These are phyloP conservation scores for Nycticorax nycticorax DNA, from an alignment of 2,113 vertebrate genomes.

Conservation along the genomic window DNA sequence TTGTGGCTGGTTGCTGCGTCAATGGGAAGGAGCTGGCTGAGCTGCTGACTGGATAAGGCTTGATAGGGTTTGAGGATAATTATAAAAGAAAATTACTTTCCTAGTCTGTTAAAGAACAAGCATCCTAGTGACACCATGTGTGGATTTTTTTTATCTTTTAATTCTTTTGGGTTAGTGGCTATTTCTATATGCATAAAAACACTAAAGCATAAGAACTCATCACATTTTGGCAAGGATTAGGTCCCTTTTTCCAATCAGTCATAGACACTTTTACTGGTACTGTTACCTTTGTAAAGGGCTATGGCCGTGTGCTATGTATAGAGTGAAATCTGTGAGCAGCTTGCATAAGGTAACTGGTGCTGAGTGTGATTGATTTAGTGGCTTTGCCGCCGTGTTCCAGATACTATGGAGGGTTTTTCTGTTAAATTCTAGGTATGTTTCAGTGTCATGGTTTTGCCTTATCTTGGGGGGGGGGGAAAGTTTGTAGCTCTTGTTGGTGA, in stretches of 20 bases:
- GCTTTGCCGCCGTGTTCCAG: fast-evolving
- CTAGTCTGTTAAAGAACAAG: background rate
- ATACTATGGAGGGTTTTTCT: background rate
- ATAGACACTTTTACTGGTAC: background rate
- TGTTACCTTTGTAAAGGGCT: background rate
- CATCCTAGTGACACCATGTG: background rate
- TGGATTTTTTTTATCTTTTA: background rate
- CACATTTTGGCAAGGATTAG: background rate
- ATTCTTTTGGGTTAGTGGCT: background rate
- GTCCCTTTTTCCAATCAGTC: background rate
- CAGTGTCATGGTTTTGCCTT: background rate
- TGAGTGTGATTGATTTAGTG: background rate
- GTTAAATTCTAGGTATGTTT: background rate
- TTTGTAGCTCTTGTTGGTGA: background rate
- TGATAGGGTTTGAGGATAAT: fast-evolving
- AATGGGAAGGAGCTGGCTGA: background rate
- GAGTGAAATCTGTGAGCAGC: background rate
- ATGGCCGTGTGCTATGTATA: background rate
- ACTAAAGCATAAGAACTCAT: background rate
- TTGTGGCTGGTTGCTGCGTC: background rate
- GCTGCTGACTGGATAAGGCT: background rate
- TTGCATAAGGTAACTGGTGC: background rate
- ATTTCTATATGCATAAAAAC: background rate
- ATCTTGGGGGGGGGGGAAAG: fast-evolving
- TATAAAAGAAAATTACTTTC: background rate